Evolutionary conservation across 2,797 vertebrate genomes (phyloP), one percentile per base, ranked within the genome.

Genomic region (Chlorospingus flavigularis): DNA sequence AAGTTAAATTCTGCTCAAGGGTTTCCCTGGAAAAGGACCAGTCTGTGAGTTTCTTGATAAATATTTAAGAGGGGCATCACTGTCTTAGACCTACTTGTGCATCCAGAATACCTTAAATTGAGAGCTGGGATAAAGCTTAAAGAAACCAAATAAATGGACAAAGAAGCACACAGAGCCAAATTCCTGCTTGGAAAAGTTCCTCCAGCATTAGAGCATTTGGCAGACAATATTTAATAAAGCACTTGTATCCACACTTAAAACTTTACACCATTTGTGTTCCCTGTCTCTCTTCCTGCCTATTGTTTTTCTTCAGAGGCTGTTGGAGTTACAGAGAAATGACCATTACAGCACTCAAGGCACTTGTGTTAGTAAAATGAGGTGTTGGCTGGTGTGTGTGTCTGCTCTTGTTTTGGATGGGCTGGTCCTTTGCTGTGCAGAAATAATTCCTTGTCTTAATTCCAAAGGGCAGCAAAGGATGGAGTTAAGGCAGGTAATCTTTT

Each of bases 101-200:
- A 63, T 55, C 62, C 60, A 30, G 55, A 65, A 35, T 60, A 43
- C 30, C 20, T 62, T 63, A 47, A 86, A 86, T 48, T 4, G 11
- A 91, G 67, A 63, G 20, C 77, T 86, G 71, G 57, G 89, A 76
- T 57, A 90, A 85, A 66, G 19, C 71, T 88, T 92, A 73, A 66
- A 86, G 54, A 80, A 78, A 79, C 42, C 4, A 0, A 14, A 42
- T 45, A 90, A 94, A 79, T 20, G 45, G 58, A 95, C 86, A 89
- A 93, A 92, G 60, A 67, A 72, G 23, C 0, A 1, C 15, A 24
- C 13, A 28, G 60, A 92, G 86, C 86, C 94, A 95, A 94, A 90
- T 89, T 88, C 60, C 68, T 81, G 6, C 43, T 86, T 95, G 93
- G 90, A 88, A 70, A 82, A 92, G 39, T 53, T 92, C 67, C 57